phyloP scores from a whole-genome alignment of 2,113 vertebrate species.

The Casuarius casuarius region DNA sequence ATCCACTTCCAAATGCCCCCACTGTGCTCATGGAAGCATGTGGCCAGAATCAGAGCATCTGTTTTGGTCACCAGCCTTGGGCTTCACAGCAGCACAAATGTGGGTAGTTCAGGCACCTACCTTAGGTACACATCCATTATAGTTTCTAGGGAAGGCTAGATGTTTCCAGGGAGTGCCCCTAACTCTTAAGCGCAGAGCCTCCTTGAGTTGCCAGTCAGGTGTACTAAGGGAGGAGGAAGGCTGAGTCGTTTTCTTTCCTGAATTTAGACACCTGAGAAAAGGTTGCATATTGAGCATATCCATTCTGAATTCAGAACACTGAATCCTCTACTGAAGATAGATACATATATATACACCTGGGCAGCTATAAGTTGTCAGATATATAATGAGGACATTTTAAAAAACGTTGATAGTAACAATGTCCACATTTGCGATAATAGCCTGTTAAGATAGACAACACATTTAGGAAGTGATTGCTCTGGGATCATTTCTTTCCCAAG shows the following conservation, averaged over 20 bases:
- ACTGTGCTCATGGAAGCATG: neutral
- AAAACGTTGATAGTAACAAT: neutral
- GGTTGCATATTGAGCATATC: fast-evolving
- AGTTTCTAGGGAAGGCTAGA: neutral
- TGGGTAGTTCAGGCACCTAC: neutral
- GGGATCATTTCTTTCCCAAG: neutral
- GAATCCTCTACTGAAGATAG: neutral
- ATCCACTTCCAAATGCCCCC: neutral
- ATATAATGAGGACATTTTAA: neutral
- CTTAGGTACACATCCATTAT: neutral
- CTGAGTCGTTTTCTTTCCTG: neutral
- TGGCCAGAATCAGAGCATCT: neutral
- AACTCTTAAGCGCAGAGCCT: neutral
- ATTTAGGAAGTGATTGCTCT: neutral
- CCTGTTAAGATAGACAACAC: neutral
- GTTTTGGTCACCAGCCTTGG: neutral
- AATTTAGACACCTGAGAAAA: neutral
- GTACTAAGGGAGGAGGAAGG: neutral
- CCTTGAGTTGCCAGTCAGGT: neutral
- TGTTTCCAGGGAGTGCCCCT: neutral
- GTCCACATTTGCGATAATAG: neutral
- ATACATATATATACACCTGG: neutral
- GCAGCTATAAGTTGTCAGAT: neutral
- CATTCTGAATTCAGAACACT: neutral
- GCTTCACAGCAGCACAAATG: neutral